These are phyloP conservation scores for Eurypyga helias DNA, from an alignment of 2,113 vertebrate genomes.

Conservation along the genomic window DNA sequence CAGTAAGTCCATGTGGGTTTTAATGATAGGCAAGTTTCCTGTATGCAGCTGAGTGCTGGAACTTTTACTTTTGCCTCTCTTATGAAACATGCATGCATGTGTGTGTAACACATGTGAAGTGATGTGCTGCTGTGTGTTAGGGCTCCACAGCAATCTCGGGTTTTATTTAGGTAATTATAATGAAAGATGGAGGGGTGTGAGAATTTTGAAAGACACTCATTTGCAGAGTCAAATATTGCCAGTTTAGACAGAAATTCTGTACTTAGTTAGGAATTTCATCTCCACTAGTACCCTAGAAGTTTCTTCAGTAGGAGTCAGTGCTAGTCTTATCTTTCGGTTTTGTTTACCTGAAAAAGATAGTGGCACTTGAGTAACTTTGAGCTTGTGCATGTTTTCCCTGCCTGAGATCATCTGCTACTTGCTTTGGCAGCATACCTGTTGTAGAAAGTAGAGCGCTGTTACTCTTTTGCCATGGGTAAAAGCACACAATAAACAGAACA, in stretches of 20 bases:
- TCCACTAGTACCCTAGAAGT: neutral
- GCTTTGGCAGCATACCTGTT: constrained; percentile 85
- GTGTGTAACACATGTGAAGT: neutral
- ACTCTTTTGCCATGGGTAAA: neutral
- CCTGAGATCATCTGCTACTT: constrained; percentile 85
- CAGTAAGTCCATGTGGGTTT: neutral
- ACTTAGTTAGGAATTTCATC: neutral
- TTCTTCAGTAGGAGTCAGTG: neutral
- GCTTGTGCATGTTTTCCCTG: constrained; percentile 80
- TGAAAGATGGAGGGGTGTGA: neutral
- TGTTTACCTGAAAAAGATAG: constrained; percentile 87
- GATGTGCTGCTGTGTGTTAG: neutral
- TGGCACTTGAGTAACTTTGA: constrained; percentile 84
- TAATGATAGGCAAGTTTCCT: neutral
- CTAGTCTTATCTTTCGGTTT: neutral
- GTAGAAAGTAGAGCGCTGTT: neutral
- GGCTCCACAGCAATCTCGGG: neutral
- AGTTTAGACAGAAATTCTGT: neutral
- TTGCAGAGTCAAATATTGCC: neutral
- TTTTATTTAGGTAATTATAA: neutral
- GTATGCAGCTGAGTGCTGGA: neutral
- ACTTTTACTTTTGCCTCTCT: neutral
- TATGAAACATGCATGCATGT: neutral
- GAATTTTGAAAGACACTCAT: neutral
- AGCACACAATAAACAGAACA: neutral